A percentile compares a stretch with the other conserved stretches of the same genome.
Evolutionary conservation across 2,888 invertebrate species (phyloP).

Genomic region (Ceramica pisi): DNA sequence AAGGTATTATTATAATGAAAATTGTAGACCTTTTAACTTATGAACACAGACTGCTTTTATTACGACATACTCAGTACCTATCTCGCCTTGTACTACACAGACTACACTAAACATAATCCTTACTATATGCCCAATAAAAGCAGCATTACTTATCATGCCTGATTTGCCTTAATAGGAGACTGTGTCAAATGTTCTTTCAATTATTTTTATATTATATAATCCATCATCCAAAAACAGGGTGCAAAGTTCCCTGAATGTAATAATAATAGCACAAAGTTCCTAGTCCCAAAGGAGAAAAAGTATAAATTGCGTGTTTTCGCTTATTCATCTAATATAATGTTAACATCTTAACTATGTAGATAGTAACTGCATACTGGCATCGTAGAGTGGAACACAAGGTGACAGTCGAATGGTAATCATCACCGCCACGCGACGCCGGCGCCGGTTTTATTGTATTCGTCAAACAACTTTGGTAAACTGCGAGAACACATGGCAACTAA

Average conservation of each 20-base stretch:
- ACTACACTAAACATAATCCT: not conserved
- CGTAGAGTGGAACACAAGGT: conserved; percentile 21
- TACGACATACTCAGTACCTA: conserved; percentile 2
- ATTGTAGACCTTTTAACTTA: conserved; percentile 6
- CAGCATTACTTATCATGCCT: not conserved
- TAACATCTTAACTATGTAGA: conserved; percentile 44
- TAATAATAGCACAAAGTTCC: conserved; percentile 23
- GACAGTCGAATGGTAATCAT: not conserved
- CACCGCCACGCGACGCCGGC: not conserved
- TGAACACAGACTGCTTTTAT: conserved; percentile 9
- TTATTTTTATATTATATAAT: conserved; percentile 10
- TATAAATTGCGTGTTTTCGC: conserved; percentile 50
- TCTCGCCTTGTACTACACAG: not conserved
- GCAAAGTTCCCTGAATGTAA: conserved; percentile 4
- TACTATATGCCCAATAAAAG: conserved; percentile 24
- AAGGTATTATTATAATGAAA: conserved; percentile 6
- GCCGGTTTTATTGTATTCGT: not conserved
- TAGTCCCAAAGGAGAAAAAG: conserved; percentile 29
- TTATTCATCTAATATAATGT: conserved; percentile 53
- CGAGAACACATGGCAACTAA: not conserved
- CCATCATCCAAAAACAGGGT: conserved; percentile 1
- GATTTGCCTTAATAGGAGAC: not conserved
- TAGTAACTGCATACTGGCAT: conserved; percentile 58
- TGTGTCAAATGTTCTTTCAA: conserved; percentile 7
- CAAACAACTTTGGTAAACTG: not conserved